Evolutionary conservation across 2,888 invertebrate species (phyloP), one percentile per base, ranked within the genome.

Genomic region (Gastracanthus pulcherrimus): DNA sequence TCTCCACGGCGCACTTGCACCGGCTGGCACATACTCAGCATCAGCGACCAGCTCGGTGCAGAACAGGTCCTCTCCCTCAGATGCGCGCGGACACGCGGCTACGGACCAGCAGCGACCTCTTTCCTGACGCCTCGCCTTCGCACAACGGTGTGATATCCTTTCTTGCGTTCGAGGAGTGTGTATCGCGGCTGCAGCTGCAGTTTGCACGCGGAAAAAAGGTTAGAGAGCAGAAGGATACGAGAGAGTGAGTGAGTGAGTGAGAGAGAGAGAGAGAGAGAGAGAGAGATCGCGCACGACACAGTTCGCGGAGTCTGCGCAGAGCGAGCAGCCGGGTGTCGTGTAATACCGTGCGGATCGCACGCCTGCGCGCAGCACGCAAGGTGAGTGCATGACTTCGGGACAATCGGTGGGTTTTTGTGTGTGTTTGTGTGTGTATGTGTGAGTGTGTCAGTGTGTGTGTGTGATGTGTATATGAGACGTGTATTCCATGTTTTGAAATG

Each of bases 61-160:
- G 75, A 75, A 75, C 75, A 51, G 51, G 64, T 75, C 66, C 66
- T 75, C 55, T 36, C 45, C 19, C 72, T 60, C 26, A 26, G 45
- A n/a, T 9, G n/a, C 31, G 69, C 11, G 29, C 45, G 31, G 45
- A 48, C 48, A n/a, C 48, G 19, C 62, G 62, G 13, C 6, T 7
- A 19, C n/a, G 13, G 6, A 31, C n/a, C 4, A 4, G 13, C 29
- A 19, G 16, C 4, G 6, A 3, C 11, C 26, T 60, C 26, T 34
- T 19, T 19, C 34, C 7, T 13, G 41, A 9, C 16, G 11, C 9
- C 34, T 11, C 34, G 36, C 34, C 31, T 16, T 60, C 55, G 6
- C 9, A 5, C 55, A 11, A 3, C 55, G 26, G 7, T 16, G 62
- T n/a, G n/a, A n/a, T n/a, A n/a, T n/a, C 62, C 31, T 55, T 55